Base-by-base conservation (phyloP, 2,113 vertebrate species). In the Protobothrops mucrosquamatus region DNA sequence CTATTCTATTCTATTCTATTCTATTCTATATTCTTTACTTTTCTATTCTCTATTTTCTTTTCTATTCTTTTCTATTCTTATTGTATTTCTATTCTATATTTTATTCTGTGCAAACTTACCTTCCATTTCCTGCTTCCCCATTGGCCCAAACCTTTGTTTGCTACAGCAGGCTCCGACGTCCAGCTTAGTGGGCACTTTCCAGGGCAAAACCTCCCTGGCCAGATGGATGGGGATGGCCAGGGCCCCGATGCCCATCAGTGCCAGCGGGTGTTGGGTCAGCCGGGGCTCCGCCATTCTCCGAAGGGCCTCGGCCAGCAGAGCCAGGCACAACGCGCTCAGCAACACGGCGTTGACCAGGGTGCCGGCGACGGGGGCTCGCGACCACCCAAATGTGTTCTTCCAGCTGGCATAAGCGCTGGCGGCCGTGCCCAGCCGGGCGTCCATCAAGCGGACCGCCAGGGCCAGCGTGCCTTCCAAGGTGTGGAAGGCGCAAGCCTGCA, bases 331-430 rank as follows among this genome's bases (percentile, higher is more conserved):
- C 3, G 87, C n/a, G 15, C 90, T 34, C 15, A 93, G 54, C 29
- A 93, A 87, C 14, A 92, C 18, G 0, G 74, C 10, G 2, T 85
- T 9, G 56, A 90, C 81, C 88, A 94, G 43, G 4, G 85, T 90
- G 1, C 92, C 92, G 0, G 48, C 5, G 0, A 87, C 54, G 3
- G 20, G 39, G 3, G 55, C 90, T 4, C 92, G 52, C 2, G 34
- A 43, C 94, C 94, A 93, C 1, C 94, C 94, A 2, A 90, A 94
- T 24, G 94, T 92, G n/a, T 94, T 93, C 24, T 59, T 59, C 48
- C 24, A 6, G 3, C 55, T 3, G 11, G 34, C 4, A 23, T 5
- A 2, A 1, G 48, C 1, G 14, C 74, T 2, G 1, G 34, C 48
- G 0, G 14, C 64, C 11, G 64, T 0, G 14, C 48, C 3, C 11